phyloP scores from a whole-genome alignment of 2,888 invertebrate species.

The Drosophila suboccidentalis region DNA sequence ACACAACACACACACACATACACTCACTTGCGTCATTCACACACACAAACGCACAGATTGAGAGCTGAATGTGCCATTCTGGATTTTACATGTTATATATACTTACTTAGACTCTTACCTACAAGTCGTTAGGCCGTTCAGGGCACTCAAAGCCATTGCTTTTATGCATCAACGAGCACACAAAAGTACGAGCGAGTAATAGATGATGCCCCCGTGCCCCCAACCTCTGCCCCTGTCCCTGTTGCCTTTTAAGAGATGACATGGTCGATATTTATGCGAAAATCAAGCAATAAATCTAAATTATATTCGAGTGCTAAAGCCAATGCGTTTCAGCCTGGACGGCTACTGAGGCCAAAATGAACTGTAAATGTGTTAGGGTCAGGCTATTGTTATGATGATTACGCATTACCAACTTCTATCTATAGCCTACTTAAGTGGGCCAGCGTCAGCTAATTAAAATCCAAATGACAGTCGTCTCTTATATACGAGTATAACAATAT shows the following conservation, averaged over 20 bases:
- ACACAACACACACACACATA: constrained; percentile 13
- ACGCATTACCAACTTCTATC: constrained; percentile 38
- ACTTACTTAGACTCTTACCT: constrained; percentile 42
- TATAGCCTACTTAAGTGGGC: constrained; percentile 49
- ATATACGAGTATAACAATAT: constrained; percentile 4
- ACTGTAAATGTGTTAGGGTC: constrained; percentile 61
- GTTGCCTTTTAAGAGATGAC: constrained; percentile 30
- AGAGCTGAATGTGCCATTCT: constrained; percentile 52
- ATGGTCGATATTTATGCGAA: constrained; percentile 76
- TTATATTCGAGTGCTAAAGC: constrained; percentile 73
- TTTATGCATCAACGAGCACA: constrained; percentile 71
- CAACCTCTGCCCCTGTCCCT: neutral
- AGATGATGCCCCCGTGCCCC: constrained; percentile 37
- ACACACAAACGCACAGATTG: constrained; percentile 14
- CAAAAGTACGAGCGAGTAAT: constrained; percentile 59
- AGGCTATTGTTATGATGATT: constrained; percentile 75
- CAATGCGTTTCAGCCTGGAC: constrained; percentile 53
- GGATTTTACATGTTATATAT: constrained; percentile 59
- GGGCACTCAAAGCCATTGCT: constrained; percentile 67
- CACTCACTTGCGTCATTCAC: neutral
- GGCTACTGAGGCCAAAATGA: constrained; percentile 51
- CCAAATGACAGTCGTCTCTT: constrained; percentile 54
- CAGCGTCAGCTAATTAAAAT: constrained; percentile 68
- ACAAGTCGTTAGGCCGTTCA: constrained; percentile 68
- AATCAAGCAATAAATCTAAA: constrained; percentile 78